Evolutionary conservation across 1,140 invertebrate species (phyloP), one percentile per base, ranked within the genome.

Genomic region (Drosophila orosa): DNA sequence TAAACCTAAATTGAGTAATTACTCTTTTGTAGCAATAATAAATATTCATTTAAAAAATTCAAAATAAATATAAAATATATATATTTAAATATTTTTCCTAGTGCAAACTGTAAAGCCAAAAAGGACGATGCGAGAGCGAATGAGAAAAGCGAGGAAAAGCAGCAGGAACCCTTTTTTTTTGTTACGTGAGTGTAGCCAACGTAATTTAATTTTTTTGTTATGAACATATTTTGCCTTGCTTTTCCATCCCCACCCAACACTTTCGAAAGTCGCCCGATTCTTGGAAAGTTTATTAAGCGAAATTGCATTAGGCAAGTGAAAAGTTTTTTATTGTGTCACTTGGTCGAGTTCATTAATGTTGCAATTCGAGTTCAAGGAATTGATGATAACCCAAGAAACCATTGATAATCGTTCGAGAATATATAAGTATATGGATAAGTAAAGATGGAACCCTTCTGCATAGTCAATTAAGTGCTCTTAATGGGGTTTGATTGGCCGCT

Each of bases 171-270:
- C 19, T 9, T 47, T 27, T 63, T 63, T 33, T 35, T 52, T 35
- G 62, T 60, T 66, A 66, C 31, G 35, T 73, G 39, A 54, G n/a
- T 45, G 17, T 6, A 25, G 54, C 40, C 10, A 63, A 47, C 59
- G 67, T 74, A 74, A 79, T 58, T 73, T 79, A 37, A 67, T 79
- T 78, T 77, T 71, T 39, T 45, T 78, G 57, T 57, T 68, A 44
- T 54, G 31, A 31, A 39, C 56, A 56, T 19, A 29, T 45, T 55
- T 37, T 50, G n/a, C 33, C 15, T 13, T 37, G 5, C 24, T 22
- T 57, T 40, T 22, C n/a, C 10, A 12, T 27, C 12, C 1, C n/a
- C 22, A n/a, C 17, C 10, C n/a, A 24, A 33, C 24, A 13, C 25
- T 62, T 54, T 50, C 7, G 7, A 15, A 44, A 22, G 24, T 73